Evolutionary conservation across 2,797 vertebrate species (phyloP).

Genomic region (Coluber constrictor): DNA sequence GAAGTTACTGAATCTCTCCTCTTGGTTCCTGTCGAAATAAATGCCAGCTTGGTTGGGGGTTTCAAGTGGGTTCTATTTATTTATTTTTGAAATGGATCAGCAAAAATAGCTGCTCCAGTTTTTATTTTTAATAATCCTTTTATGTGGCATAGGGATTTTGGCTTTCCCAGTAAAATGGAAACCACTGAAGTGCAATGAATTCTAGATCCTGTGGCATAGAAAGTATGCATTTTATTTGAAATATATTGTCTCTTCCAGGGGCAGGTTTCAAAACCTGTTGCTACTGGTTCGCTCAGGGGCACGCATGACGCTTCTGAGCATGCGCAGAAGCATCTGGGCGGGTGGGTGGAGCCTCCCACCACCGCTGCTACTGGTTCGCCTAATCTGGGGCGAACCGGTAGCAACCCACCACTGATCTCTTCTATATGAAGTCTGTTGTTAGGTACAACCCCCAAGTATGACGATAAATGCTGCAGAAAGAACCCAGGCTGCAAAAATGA

Average conservation of each 20-base stretch:
- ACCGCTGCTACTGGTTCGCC: too few relatives aligned
- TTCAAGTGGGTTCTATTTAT: background rate
- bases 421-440: background rate
- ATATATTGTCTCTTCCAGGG: background rate
- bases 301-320: too few relatives aligned
- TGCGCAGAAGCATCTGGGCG: too few relatives aligned
- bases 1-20: background rate
- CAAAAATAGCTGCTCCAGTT: background rate
- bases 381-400: too few relatives aligned
- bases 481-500: background rate
- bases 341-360: too few relatives aligned
- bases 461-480: background rate
- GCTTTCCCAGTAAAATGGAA: background rate
- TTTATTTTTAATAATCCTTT: background rate
- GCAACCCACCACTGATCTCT: background rate
- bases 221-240: background rate
- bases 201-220: background rate
- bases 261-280: too few relatives aligned
- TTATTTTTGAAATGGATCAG: background rate
- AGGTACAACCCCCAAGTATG: background rate
- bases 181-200: background rate
- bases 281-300: too few relatives aligned
- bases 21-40: background rate
- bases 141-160: background rate
- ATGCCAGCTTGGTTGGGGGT: background rate